Percentiles rank a stretch among this genome's conserved stretches.
Evolutionary conservation across 2,888 invertebrate genomes (phyloP).

Genomic region (Cenopis cana): DNA sequence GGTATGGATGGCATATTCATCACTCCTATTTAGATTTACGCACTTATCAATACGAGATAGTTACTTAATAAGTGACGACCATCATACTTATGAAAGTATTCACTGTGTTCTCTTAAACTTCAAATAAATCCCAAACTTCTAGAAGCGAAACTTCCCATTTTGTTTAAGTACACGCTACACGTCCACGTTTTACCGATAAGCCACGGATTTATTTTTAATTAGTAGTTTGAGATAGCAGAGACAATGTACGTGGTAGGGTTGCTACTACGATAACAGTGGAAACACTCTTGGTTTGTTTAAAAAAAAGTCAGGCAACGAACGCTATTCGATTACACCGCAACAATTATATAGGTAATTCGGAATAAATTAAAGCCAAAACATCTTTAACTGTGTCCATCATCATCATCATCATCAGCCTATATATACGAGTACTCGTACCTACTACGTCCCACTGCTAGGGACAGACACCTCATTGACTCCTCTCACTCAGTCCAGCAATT

Average conservation of each 20-base stretch:
- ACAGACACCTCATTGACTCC: too few relatives aligned
- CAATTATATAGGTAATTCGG: too few relatives aligned
- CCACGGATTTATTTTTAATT: conserved; percentile 62
- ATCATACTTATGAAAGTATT: background rate
- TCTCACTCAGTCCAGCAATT: too few relatives aligned
- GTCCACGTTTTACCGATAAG: conserved; percentile 47
- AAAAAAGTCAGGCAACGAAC: background rate
- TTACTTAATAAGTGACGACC: background rate
- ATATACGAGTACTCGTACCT: too few relatives aligned
- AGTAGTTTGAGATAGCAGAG: conserved; percentile 53
- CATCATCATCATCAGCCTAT: too few relatives aligned
- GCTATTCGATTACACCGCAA: too few relatives aligned
- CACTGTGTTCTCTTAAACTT: background rate
- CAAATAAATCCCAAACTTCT: background rate
- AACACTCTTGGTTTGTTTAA: background rate
- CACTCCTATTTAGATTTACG: background rate
- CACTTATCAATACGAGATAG: background rate
- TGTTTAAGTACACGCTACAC: conserved; percentile 19
- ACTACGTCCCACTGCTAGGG: too few relatives aligned
- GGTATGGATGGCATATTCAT: too few relatives aligned
- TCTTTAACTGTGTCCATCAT: too few relatives aligned
- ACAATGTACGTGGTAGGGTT: conserved; percentile 51
- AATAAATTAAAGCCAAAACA: too few relatives aligned
- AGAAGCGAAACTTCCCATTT: conserved; percentile 8
- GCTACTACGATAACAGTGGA: background rate